A percentile compares a stretch with the other conserved stretches of the same genome.
Evolutionary conservation across 2,888 invertebrate species (phyloP).

Genomic region (Brassicogethes aeneus): DNA sequence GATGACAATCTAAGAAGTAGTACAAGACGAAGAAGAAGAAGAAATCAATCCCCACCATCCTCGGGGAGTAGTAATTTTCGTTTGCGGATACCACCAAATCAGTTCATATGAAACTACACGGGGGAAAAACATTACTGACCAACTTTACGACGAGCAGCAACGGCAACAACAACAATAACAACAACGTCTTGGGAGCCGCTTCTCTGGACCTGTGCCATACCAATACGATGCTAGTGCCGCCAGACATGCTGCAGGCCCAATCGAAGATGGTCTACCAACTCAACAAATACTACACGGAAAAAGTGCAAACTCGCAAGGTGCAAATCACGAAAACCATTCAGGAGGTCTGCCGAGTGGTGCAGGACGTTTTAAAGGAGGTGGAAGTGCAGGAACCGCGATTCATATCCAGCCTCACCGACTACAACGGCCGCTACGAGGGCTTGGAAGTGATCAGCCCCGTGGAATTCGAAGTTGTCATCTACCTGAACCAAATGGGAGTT

Average conservation of each 20-base stretch:
- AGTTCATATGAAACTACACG: slow-evolving; percentile 3
- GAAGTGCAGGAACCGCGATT: slow-evolving; percentile 77
- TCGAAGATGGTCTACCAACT: slow-evolving; percentile 89
- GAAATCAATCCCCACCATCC: too few relatives aligned
- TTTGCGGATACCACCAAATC: neutral
- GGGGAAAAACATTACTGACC: neutral
- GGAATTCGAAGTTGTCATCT: slow-evolving; percentile 76
- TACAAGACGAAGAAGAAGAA: too few relatives aligned
- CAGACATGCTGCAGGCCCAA: slow-evolving; percentile 90
- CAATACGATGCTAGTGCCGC: slow-evolving; percentile 75
- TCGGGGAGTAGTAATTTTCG: neutral
- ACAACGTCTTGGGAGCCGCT: too few relatives aligned
- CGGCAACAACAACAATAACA: too few relatives aligned
- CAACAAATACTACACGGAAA: slow-evolving; percentile 70
- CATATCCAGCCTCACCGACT: slow-evolving; percentile 67
- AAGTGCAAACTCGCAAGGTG: slow-evolving; percentile 63
- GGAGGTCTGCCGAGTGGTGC: slow-evolving; percentile 71
- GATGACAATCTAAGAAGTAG: neutral
- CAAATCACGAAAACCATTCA: slow-evolving; percentile 63
- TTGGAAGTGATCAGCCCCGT: slow-evolving; percentile 67
- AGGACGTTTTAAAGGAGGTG: slow-evolving; percentile 75
- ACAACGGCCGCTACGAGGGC: slow-evolving; percentile 69
- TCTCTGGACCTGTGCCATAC: too few relatives aligned
- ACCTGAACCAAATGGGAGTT: slow-evolving; percentile 82
- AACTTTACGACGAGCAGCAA: neutral